A percentile compares a stretch with the other conserved stretches of the same genome.
phyloP scores from a whole-genome alignment of 2,113 vertebrate species.

The Garra rufa region DNA sequence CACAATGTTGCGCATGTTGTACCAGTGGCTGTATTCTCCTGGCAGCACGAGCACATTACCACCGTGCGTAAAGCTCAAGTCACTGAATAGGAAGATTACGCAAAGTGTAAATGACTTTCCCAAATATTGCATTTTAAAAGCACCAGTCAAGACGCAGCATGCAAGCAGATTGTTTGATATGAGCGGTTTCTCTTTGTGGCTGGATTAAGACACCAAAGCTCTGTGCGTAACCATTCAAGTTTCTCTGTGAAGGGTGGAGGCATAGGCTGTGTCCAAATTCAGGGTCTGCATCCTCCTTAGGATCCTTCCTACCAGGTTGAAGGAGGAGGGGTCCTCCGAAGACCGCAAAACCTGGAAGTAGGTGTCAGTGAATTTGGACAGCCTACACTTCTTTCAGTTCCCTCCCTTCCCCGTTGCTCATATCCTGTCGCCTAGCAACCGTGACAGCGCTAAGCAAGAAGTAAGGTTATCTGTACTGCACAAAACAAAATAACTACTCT shows the following conservation, averaged over 20 bases:
- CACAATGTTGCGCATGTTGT: conserved; percentile 64
- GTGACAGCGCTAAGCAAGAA: no score
- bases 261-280: no score
- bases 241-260: neutral
- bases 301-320: no score
- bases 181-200: neutral
- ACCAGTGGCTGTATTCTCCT: conserved; percentile 71
- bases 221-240: neutral
- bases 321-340: no score
- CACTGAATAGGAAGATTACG: neutral
- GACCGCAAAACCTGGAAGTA: no score
- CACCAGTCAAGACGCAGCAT: neutral
- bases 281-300: no score
- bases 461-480: no score
- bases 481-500: no score
- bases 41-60: conserved; percentile 70
- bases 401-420: no score
- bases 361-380: no score
- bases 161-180: neutral
- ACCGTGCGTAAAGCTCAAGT: neutral
- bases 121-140: neutral
- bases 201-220: neutral
- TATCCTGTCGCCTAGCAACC: no score
- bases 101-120: neutral
- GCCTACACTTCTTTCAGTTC: no score